A percentile compares a stretch with the other conserved stretches of the same genome.
Conservation (phyloP, 2,797 vertebrate species). For the Microctenopoma steveboyesi region DNA sequence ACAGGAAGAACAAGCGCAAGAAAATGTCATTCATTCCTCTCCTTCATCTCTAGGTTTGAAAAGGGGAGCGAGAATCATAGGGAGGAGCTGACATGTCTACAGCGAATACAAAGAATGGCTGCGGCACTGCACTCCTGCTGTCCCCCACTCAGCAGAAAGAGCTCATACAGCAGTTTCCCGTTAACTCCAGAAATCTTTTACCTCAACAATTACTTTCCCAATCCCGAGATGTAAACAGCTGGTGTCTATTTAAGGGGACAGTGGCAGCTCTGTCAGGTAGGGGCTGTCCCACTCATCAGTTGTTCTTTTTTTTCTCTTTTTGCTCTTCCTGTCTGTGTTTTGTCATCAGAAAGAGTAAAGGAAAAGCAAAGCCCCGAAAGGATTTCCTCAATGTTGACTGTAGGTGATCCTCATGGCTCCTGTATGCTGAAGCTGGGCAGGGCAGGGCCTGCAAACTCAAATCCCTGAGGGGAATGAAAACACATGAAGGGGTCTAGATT, state of each 20-base stretch:
- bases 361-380: conserved; percentile 75
- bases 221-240: conserved; percentile 25
- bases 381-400: conserved; percentile 79
- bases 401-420: conserved; percentile 79
- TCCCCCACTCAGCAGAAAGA: conserved; percentile 47
- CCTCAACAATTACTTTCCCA: conserved; percentile 35
- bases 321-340: conserved; percentile 74
- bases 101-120: conserved; percentile 76
- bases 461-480: conserved; percentile 52
- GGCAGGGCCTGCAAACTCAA: conserved; percentile 63
- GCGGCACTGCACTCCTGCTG: conserved; percentile 61
- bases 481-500: conserved; percentile 47
- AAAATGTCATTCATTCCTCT: conserved; percentile 68
- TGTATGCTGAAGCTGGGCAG: conserved; percentile 68
- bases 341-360: conserved; percentile 75
- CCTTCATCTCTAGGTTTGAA: conserved; percentile 38
- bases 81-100: conserved; percentile 73
- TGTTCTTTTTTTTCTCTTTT: background rate
- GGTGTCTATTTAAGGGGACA: conserved; percentile 49
- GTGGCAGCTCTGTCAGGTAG: conserved; percentile 60
- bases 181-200: conserved; percentile 23
- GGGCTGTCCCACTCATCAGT: conserved; percentile 37
- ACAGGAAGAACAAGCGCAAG: conserved; percentile 71
- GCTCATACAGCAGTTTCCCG: conserved; percentile 40
- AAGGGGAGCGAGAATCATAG: conserved; percentile 31